Evolutionary conservation across 2,888 invertebrate genomes (phyloP), one percentile per base, ranked within the genome.

Genomic region (Coleophora deauratella): DNA sequence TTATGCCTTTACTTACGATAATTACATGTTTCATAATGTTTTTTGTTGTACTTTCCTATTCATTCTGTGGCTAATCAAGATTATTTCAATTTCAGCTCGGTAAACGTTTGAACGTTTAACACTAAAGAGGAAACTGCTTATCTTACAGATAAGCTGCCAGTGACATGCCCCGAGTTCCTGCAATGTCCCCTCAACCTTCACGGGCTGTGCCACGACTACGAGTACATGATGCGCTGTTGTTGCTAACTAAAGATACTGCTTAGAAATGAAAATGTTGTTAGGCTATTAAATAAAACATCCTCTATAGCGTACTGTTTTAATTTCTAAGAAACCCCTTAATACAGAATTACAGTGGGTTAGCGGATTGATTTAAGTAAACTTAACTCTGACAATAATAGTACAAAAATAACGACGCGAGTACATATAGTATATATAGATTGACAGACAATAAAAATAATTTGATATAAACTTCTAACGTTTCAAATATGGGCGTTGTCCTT

Each of bases 171-270:
- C 0, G 73, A 82, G 12, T 78, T 79, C 49, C 62, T 90, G 33
- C 80, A 82, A 38, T 90, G 90, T 51, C 90, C 90, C 0, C 60
- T 87, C 11, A 88, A 88, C 54, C 61, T 82, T 28, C 81, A 86
- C 51, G 86, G 87, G 0, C 69, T 90, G 0, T 90, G 90, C 44
- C 81, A 87, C 53, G 88, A 89, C 66, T 90, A 90, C 52, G 88
- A 89, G 47, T 90, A 89, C 47, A 90, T 90, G 90, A 85, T 90
- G 81, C 62, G 87, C 42, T 90, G 90, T 54, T 90, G 90, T 50
- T 90, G 90, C 55, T 86, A 50, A 57, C 14, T 9, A 7, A 8
- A 12, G 6, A 79, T 81, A 82, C 82, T 7, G 31, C 4, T 4
- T 2, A 9, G 7, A 31, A 11, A 2, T 31, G 9, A 10, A 28